phyloP scores from a whole-genome alignment of 2,797 vertebrate genomes.

The Buceros bicornis region DNA sequence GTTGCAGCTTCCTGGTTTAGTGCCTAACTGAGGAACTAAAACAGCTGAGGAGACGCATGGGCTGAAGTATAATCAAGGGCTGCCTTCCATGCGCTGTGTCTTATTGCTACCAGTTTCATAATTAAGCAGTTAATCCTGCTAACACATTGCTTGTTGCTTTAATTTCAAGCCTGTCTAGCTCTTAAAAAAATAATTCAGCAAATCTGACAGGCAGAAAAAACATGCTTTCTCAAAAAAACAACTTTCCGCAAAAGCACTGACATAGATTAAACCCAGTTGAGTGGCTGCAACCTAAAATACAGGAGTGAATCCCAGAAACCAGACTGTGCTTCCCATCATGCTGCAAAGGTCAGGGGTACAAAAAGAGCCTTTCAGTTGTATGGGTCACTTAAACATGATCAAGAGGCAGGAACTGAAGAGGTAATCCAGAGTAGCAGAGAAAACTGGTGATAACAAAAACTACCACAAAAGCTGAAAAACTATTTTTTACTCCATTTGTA shows the following conservation, averaged over 20 bases:
- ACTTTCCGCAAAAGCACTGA: not conserved
- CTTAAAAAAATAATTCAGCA: not conserved
- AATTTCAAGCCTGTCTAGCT: conserved; percentile 56
- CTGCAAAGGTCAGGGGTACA: not conserved
- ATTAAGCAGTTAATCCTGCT: conserved; percentile 25
- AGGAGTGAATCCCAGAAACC: not conserved
- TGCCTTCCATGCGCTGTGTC: not conserved
- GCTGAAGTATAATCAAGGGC: not conserved
- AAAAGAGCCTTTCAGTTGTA: not conserved
- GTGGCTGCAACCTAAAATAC: not conserved
- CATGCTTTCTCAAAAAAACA: not conserved
- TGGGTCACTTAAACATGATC: not conserved
- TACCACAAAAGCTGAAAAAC: not conserved
- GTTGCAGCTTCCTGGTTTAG: not conserved
- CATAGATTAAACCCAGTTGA: not conserved
- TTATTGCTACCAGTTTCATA: conserved; percentile 18
- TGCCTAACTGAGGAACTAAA: not conserved
- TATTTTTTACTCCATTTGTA: not conserved
- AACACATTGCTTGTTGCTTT: conserved; percentile 24
- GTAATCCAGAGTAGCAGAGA: not conserved
- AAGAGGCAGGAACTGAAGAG: not conserved
- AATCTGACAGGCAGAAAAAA: not conserved
- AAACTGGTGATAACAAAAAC: not conserved
- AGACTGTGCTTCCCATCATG: not conserved
- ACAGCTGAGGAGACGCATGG: not conserved